Percentiles rank a stretch among this genome's conserved stretches.
These are phyloP conservation scores for Dolomedes plantarius DNA, from an alignment of 2,888 invertebrate species.

Conservation along the genomic window DNA sequence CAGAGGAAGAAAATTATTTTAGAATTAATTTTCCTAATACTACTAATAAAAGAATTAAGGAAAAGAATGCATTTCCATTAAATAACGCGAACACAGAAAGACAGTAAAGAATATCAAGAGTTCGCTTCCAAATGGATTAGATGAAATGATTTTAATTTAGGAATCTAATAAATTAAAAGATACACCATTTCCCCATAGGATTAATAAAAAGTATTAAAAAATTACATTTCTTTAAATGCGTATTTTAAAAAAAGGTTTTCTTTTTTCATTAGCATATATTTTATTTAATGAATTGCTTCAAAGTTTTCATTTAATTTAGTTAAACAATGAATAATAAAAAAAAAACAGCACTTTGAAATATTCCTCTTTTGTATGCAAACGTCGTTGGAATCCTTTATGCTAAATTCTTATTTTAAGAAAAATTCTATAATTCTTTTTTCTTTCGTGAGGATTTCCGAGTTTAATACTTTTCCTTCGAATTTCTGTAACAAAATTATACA, in stretches of 20 bases:
- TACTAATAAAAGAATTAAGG: not conserved
- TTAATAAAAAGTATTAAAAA: conserved; percentile 2
- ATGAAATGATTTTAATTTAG: conserved; percentile 3
- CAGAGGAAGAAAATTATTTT: no score
- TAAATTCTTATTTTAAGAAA: conserved; percentile 15
- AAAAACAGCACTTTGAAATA: not conserved
- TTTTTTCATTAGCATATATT: not conserved
- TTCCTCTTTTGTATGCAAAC: conserved; percentile 7
- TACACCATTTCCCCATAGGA: not conserved
- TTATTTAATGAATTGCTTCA: not conserved
- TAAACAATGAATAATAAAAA: not conserved
- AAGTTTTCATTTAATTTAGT: not conserved
- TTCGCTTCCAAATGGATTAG: not conserved
- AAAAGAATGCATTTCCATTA: not conserved
- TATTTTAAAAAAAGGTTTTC: not conserved
- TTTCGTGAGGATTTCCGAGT: no score
- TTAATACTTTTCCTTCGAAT: not conserved
- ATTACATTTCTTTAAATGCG: not conserved
- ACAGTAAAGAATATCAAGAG: not conserved
- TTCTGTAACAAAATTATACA: conserved; percentile 27
- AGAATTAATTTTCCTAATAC: not conserved
- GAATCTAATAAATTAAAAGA: conserved; percentile 3
- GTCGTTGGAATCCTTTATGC: conserved; percentile 3
- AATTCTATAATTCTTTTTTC: no score
- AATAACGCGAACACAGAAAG: not conserved